A percentile compares a stretch with the other conserved stretches of the same genome.
Evolutionary conservation across 2,797 vertebrate species (phyloP).

Genomic region (Pseudochirops corinnae): DNA sequence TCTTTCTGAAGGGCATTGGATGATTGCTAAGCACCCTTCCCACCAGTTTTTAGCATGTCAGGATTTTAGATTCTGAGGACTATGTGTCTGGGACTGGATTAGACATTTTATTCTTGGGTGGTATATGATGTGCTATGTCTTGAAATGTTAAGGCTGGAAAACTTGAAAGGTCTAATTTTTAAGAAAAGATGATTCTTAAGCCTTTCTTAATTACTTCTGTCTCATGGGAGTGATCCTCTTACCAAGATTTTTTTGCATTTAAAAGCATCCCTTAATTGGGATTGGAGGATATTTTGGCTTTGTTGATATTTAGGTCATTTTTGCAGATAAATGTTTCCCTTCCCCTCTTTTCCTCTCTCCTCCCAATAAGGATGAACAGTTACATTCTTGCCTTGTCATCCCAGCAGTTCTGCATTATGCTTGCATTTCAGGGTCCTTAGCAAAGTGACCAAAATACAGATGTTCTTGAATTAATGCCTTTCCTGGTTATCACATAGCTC

Average conservation of each 20-base stretch:
- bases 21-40: neutral
- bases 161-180: constrained; percentile 55
- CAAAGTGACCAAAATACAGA: constrained; percentile 50
- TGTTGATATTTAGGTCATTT: constrained; percentile 50
- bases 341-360: constrained; percentile 17
- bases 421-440: constrained; percentile 60
- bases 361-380: constrained; percentile 58
- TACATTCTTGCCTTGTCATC: constrained; percentile 69
- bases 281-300: constrained; percentile 50
- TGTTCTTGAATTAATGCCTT: constrained; percentile 18
- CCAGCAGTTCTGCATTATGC: constrained; percentile 50
- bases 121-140: constrained; percentile 19
- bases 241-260: constrained; percentile 37
- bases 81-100: neutral
- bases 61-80: neutral
- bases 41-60: neutral
- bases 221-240: constrained; percentile 34
- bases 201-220: constrained; percentile 10
- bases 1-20: neutral
- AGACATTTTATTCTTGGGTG: constrained; percentile 23
- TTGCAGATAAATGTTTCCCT: constrained; percentile 59
- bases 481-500: constrained; percentile 35
- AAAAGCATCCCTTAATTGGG: constrained; percentile 48
- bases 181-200: constrained; percentile 21
- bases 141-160: constrained; percentile 39